Evolutionary conservation across 2,113 vertebrate genomes (phyloP), one percentile per base, ranked within the genome.

Genomic region (Capreolus pygargus): DNA sequence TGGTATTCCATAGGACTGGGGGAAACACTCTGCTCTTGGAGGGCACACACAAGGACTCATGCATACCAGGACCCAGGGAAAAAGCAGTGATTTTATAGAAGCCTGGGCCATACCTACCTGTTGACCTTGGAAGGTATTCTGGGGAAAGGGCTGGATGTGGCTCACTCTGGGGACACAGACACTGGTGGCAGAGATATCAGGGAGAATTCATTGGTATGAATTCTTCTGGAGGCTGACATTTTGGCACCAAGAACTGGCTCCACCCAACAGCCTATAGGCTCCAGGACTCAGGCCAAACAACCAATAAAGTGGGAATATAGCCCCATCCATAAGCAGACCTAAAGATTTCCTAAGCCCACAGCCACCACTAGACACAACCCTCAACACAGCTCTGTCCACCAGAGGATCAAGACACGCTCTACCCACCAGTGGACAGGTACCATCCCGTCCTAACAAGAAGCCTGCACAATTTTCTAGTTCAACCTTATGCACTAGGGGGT

Each of bases 391-490:
- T 50, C 7, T 79, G 45, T 4, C 45, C 45, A 47, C 43, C 27
- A 47, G 27, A 47, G 7, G 76, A 30, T 79, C 27, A 19, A 47
- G 45, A 19, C 43, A 47, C 5, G 15, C 45, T 79, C 76, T 1
- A 47, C 76, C 27, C 43, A 47, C 43, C 15, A 47, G 14, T 79
- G 4, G 76, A 47, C 27, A 30, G 27, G 74, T 14, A 78, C 74
- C 1, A 1, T 28, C 7, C 27, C 0, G 0, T 30, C 76, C 76
- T 28, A 47, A 7, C 43, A 79, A 28, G 27, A 47, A 79, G 27
- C 76, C 39, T 47, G 74, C 27, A 47, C 27, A 47, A 10, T 28
- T 30, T 45, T 78, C 74, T 78, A 78, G 74, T 45, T 28, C 43
- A 47, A 43, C 14, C 76, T 79, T 47, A 30, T 7, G 27, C 27